Evolutionary conservation across 2,797 vertebrate species (phyloP).

Genomic region (Lacerta viridis): DNA sequence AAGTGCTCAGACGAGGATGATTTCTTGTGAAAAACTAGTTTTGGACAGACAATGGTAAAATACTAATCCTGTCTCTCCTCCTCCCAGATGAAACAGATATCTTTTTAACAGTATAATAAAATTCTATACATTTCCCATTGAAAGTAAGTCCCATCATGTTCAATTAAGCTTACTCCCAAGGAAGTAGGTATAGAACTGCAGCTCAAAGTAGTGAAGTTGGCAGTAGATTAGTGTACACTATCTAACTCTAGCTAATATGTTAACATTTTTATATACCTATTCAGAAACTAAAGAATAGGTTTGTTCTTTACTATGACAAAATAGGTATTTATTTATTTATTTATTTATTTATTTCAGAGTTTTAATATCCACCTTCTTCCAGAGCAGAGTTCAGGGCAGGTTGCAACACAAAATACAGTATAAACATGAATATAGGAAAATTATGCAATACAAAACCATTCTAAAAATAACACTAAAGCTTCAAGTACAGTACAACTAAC

Average conservation of each 20-base stretch:
- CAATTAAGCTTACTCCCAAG: too few relatives aligned
- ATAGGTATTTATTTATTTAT: too few relatives aligned
- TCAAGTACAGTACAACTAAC: too few relatives aligned
- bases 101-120: background rate
- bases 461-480: too few relatives aligned
- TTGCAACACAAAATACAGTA: too few relatives aligned
- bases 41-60: background rate
- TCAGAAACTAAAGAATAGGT: background rate
- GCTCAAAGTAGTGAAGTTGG: background rate
- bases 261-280: background rate
- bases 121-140: background rate
- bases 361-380: too few relatives aligned
- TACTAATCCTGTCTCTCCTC: background rate
- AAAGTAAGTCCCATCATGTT: background rate
- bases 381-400: too few relatives aligned
- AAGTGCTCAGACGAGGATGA: conserved; percentile 53
- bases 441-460: too few relatives aligned
- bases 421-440: too few relatives aligned
- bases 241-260: background rate
- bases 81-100: background rate
- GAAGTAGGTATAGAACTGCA: background rate
- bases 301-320: background rate
- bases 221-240: background rate
- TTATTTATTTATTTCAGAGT: too few relatives aligned
- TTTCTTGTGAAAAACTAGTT: conserved; percentile 27